Evolutionary conservation across 2,113 vertebrate genomes (phyloP), one percentile per base, ranked within the genome.

Genomic region (Bettongia penicillata): DNA sequence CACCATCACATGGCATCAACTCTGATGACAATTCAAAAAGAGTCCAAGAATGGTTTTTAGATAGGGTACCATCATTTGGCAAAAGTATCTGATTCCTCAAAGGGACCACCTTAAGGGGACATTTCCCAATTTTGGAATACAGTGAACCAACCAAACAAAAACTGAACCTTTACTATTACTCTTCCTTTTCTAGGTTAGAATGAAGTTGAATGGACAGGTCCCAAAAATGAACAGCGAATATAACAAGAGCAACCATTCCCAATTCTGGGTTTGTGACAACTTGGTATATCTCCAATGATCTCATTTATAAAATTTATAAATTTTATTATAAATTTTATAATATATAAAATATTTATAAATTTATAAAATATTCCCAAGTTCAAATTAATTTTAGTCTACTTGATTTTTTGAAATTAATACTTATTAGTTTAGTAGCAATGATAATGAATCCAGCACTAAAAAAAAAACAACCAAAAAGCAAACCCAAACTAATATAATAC

Each of bases 381-480:
- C 37, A 55, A 92, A 91, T 57, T 14, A 52, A 51, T 94, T 93
- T 31, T 9, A 0, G 51, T 28, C 51, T 68, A 51, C 51, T 90
- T 92, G 77, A 91, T 53, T n/a, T 77, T 77, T n/a, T 77, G 68
- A 77, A 77, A 77, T 77, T 77, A 77, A 77, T 77, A n/a, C 11
- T 2, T 37, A 77, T 16, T n/a, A 48, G 3, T 48, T 48, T 6
- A n/a, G 14, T 19, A n/a, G 31, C 61, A 77, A n/a, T 68, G 31
- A 77, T n/a, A 77, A 77, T 77, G 37, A 31, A 19, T 77, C 37
- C 61, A 31, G 37, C 28, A 12, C 31, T 37, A 37, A 68, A 68
- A 68, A 68, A 68, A 14, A 52, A 22, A 2, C 52, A 77, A 61
- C 3, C 25, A 57, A 57, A 28, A 57, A 61, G 31, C 2, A 31